A percentile compares a stretch with the other conserved stretches of the same genome.
phyloP scores from a whole-genome alignment of 1,140 invertebrate genomes.

The Drosophila tropicalis region DNA sequence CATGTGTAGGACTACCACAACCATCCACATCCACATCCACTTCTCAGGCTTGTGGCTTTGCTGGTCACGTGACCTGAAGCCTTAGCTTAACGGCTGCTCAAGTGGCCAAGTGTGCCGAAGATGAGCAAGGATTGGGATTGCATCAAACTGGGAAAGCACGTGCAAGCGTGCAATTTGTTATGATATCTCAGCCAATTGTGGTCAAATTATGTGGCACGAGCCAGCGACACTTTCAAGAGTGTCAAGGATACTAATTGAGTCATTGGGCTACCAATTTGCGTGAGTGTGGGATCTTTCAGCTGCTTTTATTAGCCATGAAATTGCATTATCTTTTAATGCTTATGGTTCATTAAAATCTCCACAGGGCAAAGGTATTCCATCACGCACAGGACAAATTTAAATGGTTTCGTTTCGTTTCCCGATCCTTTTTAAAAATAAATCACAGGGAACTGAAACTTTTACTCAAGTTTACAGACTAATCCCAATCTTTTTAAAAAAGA shows the following conservation, averaged over 20 bases:
- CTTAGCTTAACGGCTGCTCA: constrained; percentile 52
- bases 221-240: constrained; percentile 22
- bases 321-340: not conserved
- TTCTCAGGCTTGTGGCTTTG: constrained; percentile 28
- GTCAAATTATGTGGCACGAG: constrained; percentile 54
- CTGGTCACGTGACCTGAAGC: constrained; percentile 44
- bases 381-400: too few species aligned
- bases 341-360: too few species aligned
- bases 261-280: constrained; percentile 7
- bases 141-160: constrained; percentile 35
- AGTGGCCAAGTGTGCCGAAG: constrained; percentile 53
- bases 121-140: constrained; percentile 24
- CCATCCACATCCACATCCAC: constrained; percentile 2
- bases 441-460: too few species aligned
- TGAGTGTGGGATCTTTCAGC: constrained; percentile 9
- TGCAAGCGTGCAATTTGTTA: constrained; percentile 59
- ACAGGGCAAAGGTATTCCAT: too few species aligned
- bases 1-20: constrained; percentile 49
- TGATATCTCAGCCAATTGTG: constrained; percentile 56
- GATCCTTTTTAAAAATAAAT: too few species aligned
- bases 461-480: too few species aligned
- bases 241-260: constrained; percentile 56
- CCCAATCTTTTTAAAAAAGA: too few species aligned
- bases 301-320: constrained; percentile 3
- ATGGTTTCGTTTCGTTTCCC: too few species aligned